phyloP scores from a whole-genome alignment of 35 echinoderm and acorn worm species.

The Apostichopus parvimensis region DNA sequence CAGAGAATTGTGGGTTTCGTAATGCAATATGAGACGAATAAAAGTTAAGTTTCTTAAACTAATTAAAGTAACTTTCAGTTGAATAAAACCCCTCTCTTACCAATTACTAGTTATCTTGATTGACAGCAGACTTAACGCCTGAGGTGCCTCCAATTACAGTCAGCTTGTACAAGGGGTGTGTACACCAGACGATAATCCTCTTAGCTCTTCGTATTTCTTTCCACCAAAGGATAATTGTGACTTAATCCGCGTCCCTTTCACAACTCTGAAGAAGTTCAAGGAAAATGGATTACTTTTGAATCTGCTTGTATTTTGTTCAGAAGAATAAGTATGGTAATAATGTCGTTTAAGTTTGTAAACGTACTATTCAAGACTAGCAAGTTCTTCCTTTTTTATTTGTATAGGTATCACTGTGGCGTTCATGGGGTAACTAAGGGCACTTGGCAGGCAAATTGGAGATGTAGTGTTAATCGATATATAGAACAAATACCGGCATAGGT shows the following conservation, averaged over 20 bases:
- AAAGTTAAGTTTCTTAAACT: too few relatives aligned
- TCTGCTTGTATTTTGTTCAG: not conserved
- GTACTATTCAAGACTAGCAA: too few relatives aligned
- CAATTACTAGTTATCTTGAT: slow-evolving; percentile 1
- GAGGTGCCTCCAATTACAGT: not conserved
- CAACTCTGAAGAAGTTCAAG: slow-evolving; percentile 6
- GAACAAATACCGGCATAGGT: too few relatives aligned
- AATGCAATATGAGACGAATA: too few relatives aligned
- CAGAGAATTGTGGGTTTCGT: too few relatives aligned
- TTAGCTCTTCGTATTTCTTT: not conserved
- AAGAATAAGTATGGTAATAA: not conserved
- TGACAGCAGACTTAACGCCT: not conserved
- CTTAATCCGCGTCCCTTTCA: slow-evolving; percentile 24
- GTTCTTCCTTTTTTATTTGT: too few relatives aligned
- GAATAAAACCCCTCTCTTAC: too few relatives aligned
- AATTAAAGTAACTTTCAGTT: too few relatives aligned
- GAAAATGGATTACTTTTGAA: slow-evolving; percentile 2
- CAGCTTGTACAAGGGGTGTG: slow-evolving; percentile 13
- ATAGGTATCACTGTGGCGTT: too few relatives aligned
- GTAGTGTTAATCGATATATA: too few relatives aligned
- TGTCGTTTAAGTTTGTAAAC: not conserved
- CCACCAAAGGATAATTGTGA: not conserved
- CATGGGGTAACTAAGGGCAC: too few relatives aligned
- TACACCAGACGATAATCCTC: slow-evolving; percentile 20
- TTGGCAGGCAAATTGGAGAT: too few relatives aligned